A percentile compares a stretch with the other conserved stretches of the same genome.
These are phyloP conservation scores for Saccopteryx bilineata DNA, from an alignment of 2,113 vertebrate species.

Conservation along the genomic window DNA sequence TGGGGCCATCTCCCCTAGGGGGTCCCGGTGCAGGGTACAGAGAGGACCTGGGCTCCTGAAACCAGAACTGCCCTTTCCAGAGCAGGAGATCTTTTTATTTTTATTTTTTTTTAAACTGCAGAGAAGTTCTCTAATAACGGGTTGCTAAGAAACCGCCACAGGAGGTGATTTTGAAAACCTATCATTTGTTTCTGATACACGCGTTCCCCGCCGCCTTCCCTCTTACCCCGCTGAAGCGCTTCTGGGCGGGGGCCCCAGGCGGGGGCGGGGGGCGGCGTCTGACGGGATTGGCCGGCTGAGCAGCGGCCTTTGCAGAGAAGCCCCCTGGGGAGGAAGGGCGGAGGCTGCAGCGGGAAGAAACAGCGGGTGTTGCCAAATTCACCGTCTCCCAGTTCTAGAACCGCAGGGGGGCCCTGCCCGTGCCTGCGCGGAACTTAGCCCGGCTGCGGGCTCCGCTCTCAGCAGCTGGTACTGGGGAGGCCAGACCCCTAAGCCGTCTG, in stretches of 20 bases:
- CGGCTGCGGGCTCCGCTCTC: accelerated
- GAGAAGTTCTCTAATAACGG: constrained; percentile 48
- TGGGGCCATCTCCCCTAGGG: background rate
- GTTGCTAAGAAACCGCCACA: constrained; percentile 66
- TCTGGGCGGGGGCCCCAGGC: background rate
- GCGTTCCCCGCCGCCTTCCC: background rate
- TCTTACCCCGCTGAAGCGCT: background rate
- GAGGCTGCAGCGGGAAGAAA: background rate
- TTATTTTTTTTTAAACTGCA: background rate
- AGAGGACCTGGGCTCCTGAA: background rate
- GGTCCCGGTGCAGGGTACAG: background rate
- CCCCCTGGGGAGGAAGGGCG: background rate
- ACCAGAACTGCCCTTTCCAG: background rate
- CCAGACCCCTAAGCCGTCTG: accelerated
- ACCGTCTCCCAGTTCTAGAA: accelerated
- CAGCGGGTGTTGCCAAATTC: background rate
- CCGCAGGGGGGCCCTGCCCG: background rate
- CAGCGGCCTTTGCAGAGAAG: accelerated
- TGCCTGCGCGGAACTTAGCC: accelerated
- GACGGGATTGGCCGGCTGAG: no score
- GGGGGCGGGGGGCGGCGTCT: background rate
- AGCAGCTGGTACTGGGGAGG: accelerated
- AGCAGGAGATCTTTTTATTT: constrained; percentile 49
- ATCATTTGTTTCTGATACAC: background rate
- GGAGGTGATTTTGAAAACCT: constrained; percentile 1